phyloP scores from a whole-genome alignment of 2,113 vertebrate species.

The Hiodon alosoides region DNA sequence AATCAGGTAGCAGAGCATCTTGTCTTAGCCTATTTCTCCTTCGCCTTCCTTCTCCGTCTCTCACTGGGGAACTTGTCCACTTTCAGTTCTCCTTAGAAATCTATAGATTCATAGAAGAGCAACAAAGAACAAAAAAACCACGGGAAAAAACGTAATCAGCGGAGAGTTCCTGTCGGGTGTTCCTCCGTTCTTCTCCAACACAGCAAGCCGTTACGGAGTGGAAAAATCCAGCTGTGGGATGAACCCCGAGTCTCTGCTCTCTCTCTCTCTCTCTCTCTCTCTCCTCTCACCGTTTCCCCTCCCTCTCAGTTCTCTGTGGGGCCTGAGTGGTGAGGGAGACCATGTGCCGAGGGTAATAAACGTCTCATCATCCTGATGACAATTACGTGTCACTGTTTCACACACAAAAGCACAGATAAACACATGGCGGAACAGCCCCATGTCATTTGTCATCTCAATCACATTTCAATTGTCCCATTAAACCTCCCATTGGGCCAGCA shows the following conservation, averaged over 20 bases:
- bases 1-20: slow-evolving; percentile 72
- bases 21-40: not conserved
- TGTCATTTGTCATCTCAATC: no score
- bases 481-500: no score
- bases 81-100: not conserved
- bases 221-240: slow-evolving; percentile 24
- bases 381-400: slow-evolving; percentile 31
- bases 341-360: slow-evolving; percentile 57
- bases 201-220: not conserved
- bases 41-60: no score
- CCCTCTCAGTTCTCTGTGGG: slow-evolving; percentile 4
- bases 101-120: no score
- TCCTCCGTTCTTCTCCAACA: not conserved
- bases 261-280: slow-evolving; percentile 23
- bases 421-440: not conserved
- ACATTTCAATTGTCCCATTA: no score
- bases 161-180: no score
- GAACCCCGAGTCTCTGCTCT: slow-evolving; percentile 24
- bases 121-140: no score
- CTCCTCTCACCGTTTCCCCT: not conserved
- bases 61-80: not conserved
- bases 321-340: slow-evolving; percentile 43
- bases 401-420: not conserved
- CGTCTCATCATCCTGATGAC: slow-evolving; percentile 60
- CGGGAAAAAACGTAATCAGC: no score